Evolutionary conservation across 2,888 invertebrate species (phyloP), one percentile per base, ranked within the genome.

Genomic region (Melanophora roralis): DNA sequence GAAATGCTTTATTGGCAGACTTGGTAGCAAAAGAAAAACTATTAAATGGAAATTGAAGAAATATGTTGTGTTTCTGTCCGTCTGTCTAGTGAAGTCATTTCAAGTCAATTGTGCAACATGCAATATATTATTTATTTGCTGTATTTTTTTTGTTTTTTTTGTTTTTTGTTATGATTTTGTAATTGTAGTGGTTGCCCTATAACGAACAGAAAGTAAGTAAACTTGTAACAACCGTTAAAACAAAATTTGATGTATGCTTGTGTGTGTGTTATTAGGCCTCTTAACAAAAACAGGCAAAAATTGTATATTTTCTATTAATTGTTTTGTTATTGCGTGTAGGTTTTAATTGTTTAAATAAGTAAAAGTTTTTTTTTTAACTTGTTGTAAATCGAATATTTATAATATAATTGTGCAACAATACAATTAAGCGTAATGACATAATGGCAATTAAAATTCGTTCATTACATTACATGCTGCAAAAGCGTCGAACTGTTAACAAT

Each of bases 1-100:
- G 38, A 77, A 77, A 77, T 77, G 76, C 69, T 65, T 77, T 65
- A 57, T 21, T 36, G 60, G 53, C 36, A 23, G 38, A 53, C 65
- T 57, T 47, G 47, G 27, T 55, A 6, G 16, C 1, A 19, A 43
- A 36, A 32, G 36, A 43, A 6, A 1, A 49, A 49, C 12, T 49
- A 7, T 36, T 23, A 40, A 62, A 45, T 27, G 19, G 47, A 32
- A 45, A 45, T 60, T n/a, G 12, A 55, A 73, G 16, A 55, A 55
- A 64, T 64, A 27, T 73, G n/a, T 43, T 34, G 21, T 32, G 0
- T 6, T 6, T 38, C 0, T 64, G n/a, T 65, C 1, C 8, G 6
- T 14, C 1, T 11, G 47, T 11, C 27, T 74, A 74, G 59, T 53
- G 57, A 43, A 67, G 36, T 21, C 51, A 74, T 34, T 60, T 59